Conservation (phyloP, 2,888 invertebrate genomes). For the Hypomecis atomaria region DNA sequence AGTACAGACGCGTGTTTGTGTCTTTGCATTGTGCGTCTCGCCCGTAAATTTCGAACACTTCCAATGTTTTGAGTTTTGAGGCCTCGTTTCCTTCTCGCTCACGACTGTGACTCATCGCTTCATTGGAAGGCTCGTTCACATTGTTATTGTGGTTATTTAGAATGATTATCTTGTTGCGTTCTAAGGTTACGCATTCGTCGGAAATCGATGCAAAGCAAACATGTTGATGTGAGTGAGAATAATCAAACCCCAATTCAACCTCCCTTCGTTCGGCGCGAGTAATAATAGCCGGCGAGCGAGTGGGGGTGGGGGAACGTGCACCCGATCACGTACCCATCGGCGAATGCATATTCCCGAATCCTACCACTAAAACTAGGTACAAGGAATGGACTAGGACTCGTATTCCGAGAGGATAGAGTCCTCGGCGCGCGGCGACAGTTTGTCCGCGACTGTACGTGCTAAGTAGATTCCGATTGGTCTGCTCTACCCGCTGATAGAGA, state of each 20-base stretch:
- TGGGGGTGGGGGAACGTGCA: constrained; percentile 60
- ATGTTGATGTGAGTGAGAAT: constrained; percentile 81
- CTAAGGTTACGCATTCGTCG: constrained; percentile 34
- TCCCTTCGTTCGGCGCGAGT: constrained; percentile 64
- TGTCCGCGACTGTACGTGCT: constrained; percentile 40
- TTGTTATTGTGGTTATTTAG: not conserved
- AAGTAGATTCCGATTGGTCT: constrained; percentile 55
- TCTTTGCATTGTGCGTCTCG: constrained; percentile 23
- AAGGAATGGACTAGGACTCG: constrained; percentile 19
- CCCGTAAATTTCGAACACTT: constrained; percentile 21
- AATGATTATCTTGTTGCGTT: constrained; percentile 12
- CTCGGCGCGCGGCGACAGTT: constrained; percentile 35
- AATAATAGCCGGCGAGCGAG: constrained; percentile 67
- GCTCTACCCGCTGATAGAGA: constrained; percentile 42
- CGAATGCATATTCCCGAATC: constrained; percentile 49
- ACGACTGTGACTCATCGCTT: constrained; percentile 15
- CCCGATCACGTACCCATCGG: constrained; percentile 61
- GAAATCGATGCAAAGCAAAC: constrained; percentile 79
- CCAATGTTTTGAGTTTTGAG: constrained; percentile 12
- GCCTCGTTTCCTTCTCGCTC: not conserved
- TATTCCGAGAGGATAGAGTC: constrained; percentile 38
- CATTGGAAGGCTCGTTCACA: not conserved
- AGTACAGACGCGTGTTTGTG: constrained; percentile 34
- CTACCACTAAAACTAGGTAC: constrained; percentile 24
- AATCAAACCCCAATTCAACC: constrained; percentile 75